These are phyloP conservation scores for Esox lucius DNA, from an alignment of 2,797 vertebrate species.

Conservation along the genomic window DNA sequence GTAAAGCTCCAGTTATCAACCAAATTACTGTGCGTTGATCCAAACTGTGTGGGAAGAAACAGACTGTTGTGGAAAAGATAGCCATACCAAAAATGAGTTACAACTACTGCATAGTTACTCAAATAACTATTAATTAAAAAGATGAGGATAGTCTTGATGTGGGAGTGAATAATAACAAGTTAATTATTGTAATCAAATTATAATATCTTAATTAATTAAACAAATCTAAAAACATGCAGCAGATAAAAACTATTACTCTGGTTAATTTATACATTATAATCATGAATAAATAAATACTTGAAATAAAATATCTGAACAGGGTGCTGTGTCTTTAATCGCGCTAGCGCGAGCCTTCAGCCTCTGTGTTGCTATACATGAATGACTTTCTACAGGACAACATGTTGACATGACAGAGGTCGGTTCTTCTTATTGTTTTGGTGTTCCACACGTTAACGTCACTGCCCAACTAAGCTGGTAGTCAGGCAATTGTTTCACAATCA, in stretches of 20 bases:
- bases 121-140: neutral
- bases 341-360: neutral
- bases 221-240: conserved; percentile 11
- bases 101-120: neutral
- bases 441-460: neutral
- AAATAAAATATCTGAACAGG: neutral
- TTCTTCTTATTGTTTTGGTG: neutral
- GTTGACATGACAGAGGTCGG: neutral
- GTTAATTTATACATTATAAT: neutral
- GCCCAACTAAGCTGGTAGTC: neutral
- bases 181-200: no score
- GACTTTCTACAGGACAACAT: neutral
- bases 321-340: neutral
- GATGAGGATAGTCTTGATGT: neutral
- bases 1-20: no score
- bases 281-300: neutral
- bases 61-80: neutral
- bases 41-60: conserved; percentile 2
- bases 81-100: no score
- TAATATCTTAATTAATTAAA: neutral
- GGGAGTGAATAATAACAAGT: neutral
- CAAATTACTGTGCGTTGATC: neutral
- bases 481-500: neutral
- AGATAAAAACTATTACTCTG: neutral
- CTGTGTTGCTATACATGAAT: neutral